Conservation (phyloP, 2,888 invertebrate species). For the Laothoe populi region DNA sequence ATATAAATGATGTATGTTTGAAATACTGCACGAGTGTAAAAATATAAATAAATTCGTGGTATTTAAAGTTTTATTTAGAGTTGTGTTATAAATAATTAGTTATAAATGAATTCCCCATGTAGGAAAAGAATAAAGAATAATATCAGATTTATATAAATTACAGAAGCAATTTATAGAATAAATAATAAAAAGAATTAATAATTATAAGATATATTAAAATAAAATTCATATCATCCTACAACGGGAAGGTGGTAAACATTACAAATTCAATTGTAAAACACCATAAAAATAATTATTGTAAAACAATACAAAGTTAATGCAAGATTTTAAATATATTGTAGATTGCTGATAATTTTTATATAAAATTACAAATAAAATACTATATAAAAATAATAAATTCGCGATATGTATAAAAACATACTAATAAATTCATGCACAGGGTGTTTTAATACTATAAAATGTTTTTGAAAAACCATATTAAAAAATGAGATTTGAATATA, state of each 20-base stretch:
- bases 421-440: background rate
- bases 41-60: conserved; percentile 2
- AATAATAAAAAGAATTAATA: background rate
- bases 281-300: background rate
- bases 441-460: background rate
- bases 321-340: background rate
- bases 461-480: background rate
- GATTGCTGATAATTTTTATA: background rate
- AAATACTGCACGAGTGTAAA: background rate
- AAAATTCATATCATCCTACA: background rate
- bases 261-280: background rate
- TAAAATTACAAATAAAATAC: background rate
- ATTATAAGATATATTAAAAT: background rate
- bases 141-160: background rate
- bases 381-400: background rate
- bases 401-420: background rate
- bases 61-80: background rate
- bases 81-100: background rate
- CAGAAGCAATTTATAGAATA: background rate
- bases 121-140: background rate
- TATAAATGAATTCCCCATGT: background rate
- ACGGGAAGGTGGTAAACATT: background rate
- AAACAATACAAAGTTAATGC: background rate
- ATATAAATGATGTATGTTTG: background rate
- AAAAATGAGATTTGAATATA: too few relatives aligned